A percentile compares a stretch with the other conserved stretches of the same genome.
Conservation (phyloP, 2,113 vertebrate genomes). For the Haliaeetus leucogaster region DNA sequence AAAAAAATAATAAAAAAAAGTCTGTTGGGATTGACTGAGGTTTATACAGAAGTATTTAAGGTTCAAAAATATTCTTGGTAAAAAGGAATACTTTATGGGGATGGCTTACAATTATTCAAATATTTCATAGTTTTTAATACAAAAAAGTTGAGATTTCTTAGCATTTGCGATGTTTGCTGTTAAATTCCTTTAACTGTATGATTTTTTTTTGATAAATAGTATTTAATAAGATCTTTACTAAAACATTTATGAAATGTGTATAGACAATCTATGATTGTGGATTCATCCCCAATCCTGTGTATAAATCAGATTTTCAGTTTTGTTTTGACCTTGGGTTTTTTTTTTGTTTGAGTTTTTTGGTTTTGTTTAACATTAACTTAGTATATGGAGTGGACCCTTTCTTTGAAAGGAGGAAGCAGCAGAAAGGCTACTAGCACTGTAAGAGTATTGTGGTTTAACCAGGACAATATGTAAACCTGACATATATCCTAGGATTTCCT, state of each 20-base stretch:
- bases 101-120: neutral
- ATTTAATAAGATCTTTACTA: neutral
- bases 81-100: neutral
- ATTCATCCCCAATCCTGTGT: neutral
- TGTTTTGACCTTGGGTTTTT: neutral
- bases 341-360: neutral
- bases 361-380: neutral
- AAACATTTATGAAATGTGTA: neutral
- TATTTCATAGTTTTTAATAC: neutral
- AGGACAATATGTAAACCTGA: too few species aligned
- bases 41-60: slow-evolving; percentile 8
- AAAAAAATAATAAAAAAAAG: neutral
- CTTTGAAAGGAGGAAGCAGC: neutral
- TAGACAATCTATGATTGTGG: neutral
- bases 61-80: neutral
- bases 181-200: neutral
- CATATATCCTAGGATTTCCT: neutral
- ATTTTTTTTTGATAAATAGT: neutral
- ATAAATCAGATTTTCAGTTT: neutral
- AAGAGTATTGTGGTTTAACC: neutral
- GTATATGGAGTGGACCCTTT: neutral
- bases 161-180: neutral
- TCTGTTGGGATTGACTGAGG: neutral
- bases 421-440: neutral
- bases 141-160: neutral